Percentiles rank a stretch among this genome's conserved stretches.
These are phyloP conservation scores for Danio aesculapii DNA, from an alignment of 2,797 vertebrate species.

Conservation along the genomic window DNA sequence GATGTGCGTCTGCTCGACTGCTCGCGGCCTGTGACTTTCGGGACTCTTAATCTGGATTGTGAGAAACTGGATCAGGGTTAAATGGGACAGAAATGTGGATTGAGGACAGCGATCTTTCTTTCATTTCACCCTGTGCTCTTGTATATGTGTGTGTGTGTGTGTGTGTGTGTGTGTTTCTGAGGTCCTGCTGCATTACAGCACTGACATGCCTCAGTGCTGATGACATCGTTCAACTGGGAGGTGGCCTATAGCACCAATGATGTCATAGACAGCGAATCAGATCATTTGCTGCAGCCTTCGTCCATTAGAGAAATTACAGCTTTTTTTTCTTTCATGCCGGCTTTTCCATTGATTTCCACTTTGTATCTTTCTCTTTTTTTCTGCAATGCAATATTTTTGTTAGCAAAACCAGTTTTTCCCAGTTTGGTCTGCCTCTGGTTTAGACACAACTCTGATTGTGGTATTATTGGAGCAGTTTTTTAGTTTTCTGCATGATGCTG, in stretches of 20 bases:
- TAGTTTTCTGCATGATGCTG: background rate
- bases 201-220: conserved; percentile 78
- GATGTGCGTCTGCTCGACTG: background rate
- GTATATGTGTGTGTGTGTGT: conserved; percentile 8
- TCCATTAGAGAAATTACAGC: conserved; percentile 45
- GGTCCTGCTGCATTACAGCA: conserved; percentile 79
- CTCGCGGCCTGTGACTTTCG: conserved; percentile 4
- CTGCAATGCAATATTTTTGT: background rate
- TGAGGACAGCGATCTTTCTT: conserved; percentile 65
- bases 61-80: conserved; percentile 33
- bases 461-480: background rate
- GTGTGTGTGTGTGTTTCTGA: conserved; percentile 31
- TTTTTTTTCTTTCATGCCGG: background rate
- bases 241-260: conserved; percentile 67
- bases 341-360: background rate
- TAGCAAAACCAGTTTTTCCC: background rate
- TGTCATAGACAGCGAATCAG: conserved; percentile 78
- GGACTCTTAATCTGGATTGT: conserved; percentile 38
- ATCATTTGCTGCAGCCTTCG: conserved; percentile 42
- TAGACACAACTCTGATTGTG: background rate
- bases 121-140: background rate
- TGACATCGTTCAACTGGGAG: conserved; percentile 70
- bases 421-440: background rate
- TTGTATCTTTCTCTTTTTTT: background rate
- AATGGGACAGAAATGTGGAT: conserved; percentile 32